Base-by-base conservation (phyloP, 2,888 invertebrate species). In the Drosophila lacicola region DNA sequence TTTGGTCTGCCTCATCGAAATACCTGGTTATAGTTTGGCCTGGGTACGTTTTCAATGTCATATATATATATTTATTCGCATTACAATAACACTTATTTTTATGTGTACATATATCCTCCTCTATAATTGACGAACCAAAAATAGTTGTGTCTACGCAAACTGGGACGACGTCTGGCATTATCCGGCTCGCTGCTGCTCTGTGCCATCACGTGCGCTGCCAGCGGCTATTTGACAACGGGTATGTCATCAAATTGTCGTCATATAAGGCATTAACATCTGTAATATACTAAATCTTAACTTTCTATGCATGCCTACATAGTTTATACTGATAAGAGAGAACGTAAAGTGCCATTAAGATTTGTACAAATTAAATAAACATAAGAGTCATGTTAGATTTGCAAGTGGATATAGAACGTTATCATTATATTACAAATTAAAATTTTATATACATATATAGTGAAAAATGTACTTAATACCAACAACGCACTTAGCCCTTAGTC, bases 1-100 rank as follows among this genome's bases (percentile, higher is more conserved):
- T 10, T 87, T 95, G 33, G 95, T 95, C 2, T 94, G 94, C 68
- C 88, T 95, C 13, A 92, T 94, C 8, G 94, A 95, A 90, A 94
- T 95, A 74, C 95, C 95, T 6, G 94, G 94, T 3, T 94, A 94
- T 78, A 92, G 93, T 4, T 61, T 94, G 56, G 94, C 94, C 14
- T 92, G 92, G 92, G 91, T 92, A 65, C 53, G 89, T 73, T 55
- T 11, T 9, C 11, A 17, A 13, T 54, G 25, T 19, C 21, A 21
- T 36, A 8, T 21, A 25, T 21, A 6, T 9, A 17, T 29, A 10
- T 19, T 13, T 49, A 33, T 34, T 11, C 11, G 21, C 14, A 58
- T 13, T 10, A 33, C 19, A 25, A 47, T 14, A 9, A 34, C 46
- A 5, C n/a, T 14, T 46, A 25, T 51, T 37, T 51, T 29, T 29